Base-by-base conservation (phyloP, 2,113 vertebrate genomes). In the Typhlomys cinereus region DNA sequence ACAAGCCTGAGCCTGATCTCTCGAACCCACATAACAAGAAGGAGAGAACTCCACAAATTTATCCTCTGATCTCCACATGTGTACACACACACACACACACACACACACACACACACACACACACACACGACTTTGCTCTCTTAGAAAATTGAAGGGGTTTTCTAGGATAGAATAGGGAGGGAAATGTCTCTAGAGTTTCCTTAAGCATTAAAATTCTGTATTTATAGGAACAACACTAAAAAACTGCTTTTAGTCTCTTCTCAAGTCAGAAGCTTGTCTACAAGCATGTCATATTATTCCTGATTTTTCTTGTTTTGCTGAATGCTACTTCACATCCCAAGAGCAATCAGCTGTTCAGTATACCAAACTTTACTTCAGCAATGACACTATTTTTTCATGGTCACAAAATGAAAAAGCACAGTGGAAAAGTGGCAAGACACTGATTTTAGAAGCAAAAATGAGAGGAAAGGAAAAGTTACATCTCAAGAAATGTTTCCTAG, bases 381-480 rank as follows among this genome's bases (percentile, higher is more conserved):
- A 76, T 85, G 36, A 64, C 4, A 89, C 76, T 66, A 23, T 39
- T 79, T 74, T 78, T 27, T 81, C 62, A 54, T 48, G 64, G 52
- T 85, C 69, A 74, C 79, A 59, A 94, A 71, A 66, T 54, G 50
- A 78, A 91, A 71, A 90, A 23, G 34, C 18, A 64, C 52, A 80
- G 34, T 13, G 46, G 46, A 59, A 80, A 79, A 75, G 61, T n/a
- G 70, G 39, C 57, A 83, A 69, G 41, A 85, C 17, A 79, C 0
- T 79, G 66, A 90, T 54, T 85, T 89, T 59, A 54, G 29, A 91
- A 94, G 46, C 52, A 4, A 74, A 86, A 82, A 83, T n/a, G 50
- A 79, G 75, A 88, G 88, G 75, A 88, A 90, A 27, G 46, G 36
- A 67, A 41, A 85, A 93, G 20, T 59, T 52, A 86, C 9, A 88